phyloP scores from a whole-genome alignment of 2,888 invertebrate species.

The Syrista parreyssii region DNA sequence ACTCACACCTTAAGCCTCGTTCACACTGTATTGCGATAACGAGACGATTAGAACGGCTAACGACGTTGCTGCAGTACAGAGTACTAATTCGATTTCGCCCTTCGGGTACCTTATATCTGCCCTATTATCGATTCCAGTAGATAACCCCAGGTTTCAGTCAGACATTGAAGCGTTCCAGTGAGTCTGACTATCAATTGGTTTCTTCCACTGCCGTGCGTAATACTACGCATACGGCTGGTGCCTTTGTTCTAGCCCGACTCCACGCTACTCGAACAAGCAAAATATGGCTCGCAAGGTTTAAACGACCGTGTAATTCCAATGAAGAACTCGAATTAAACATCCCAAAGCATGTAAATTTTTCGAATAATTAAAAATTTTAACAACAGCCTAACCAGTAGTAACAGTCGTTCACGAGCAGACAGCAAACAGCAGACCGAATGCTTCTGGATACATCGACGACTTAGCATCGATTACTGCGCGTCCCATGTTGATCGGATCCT shows the following conservation, averaged over 20 bases:
- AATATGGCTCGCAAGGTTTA: too few species aligned
- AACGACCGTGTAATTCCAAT: too few species aligned
- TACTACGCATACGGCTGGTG: background rate
- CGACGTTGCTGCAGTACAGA: background rate
- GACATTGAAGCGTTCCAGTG: background rate
- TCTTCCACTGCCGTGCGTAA: background rate
- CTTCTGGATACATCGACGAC: background rate
- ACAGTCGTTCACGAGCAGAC: background rate
- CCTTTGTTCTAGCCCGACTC: background rate
- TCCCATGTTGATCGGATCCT: background rate
- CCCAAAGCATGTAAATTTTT: too few species aligned
- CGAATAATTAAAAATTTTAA: background rate
- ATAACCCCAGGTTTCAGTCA: background rate
- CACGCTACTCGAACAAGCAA: too few species aligned
- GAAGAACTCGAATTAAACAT: too few species aligned
- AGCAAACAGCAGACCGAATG: background rate
- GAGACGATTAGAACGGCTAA: background rate
- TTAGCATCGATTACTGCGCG: background rate
- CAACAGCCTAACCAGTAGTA: background rate
- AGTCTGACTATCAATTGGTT: background rate
- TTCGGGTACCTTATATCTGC: background rate
- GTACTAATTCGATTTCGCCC: background rate
- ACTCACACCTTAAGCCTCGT: background rate
- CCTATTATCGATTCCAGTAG: background rate
- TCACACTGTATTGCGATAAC: background rate